These are phyloP conservation scores for Bombus picipes DNA, from an alignment of 1,140 invertebrate genomes.

Conservation along the genomic window DNA sequence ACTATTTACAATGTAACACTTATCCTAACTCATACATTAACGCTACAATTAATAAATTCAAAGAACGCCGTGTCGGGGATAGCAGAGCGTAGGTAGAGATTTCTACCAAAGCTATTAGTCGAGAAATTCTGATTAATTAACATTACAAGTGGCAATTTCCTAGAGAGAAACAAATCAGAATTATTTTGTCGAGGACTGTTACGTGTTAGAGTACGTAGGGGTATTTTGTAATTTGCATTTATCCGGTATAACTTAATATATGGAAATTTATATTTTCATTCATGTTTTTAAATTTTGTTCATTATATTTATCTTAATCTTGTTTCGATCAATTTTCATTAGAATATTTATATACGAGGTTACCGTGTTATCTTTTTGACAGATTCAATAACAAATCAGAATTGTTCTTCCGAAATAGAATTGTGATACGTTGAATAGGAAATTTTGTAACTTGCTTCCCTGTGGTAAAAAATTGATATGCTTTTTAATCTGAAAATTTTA, in stretches of 20 bases:
- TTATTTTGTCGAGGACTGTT: background rate
- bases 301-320: too few species aligned
- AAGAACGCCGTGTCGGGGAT: background rate
- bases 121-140: background rate
- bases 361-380: too few species aligned
- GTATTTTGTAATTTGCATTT: background rate
- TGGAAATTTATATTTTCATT: background rate
- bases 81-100: background rate
- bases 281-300: background rate
- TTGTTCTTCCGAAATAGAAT: background rate
- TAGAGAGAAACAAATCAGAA: too few species aligned
- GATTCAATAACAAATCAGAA: too few species aligned
- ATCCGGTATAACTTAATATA: background rate
- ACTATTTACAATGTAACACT: too few species aligned
- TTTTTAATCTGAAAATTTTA: too few species aligned
- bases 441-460: background rate
- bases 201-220: background rate
- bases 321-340: too few species aligned
- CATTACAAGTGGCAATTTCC: background rate
- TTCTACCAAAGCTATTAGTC: background rate
- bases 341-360: too few species aligned
- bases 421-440: background rate
- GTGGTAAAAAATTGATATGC: too few species aligned
- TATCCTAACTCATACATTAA: too few species aligned
- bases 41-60: background rate